A percentile compares a stretch with the other conserved stretches of the same genome.
Evolutionary conservation across 2,113 vertebrate species (phyloP).

Genomic region (Python bivittatus): DNA sequence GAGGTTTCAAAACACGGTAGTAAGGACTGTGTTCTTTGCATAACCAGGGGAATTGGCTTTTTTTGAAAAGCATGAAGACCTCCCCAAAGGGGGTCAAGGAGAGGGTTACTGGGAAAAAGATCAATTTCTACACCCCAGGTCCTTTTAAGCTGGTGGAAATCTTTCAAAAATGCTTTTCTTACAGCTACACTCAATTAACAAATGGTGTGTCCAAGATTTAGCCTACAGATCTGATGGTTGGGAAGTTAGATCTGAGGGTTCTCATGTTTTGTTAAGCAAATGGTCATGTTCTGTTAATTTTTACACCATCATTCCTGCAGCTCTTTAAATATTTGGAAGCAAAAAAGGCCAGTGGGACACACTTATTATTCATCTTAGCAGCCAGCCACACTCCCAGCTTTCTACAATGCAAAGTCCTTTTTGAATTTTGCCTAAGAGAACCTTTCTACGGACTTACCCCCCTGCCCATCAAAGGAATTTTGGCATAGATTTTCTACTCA

Average conservation of each 20-base stretch:
- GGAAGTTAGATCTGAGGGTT: conserved; percentile 46
- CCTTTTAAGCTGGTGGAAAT: background rate
- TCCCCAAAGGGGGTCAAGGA: background rate
- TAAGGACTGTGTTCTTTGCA: background rate
- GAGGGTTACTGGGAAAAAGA: background rate
- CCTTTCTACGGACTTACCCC: background rate
- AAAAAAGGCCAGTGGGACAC: conserved; percentile 9
- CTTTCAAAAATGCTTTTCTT: conserved; percentile 28
- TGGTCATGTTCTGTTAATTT: conserved; percentile 40
- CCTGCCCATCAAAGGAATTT: background rate
- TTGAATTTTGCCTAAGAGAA: background rate
- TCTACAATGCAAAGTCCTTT: background rate
- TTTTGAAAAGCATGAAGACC: background rate
- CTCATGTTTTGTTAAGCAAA: conserved; percentile 19
- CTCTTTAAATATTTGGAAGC: conserved; percentile 45
- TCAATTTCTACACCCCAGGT: background rate
- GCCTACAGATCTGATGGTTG: conserved; percentile 24
- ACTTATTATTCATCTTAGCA: background rate
- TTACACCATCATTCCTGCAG: conserved; percentile 32
- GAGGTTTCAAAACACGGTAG: background rate
- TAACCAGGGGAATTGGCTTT: background rate
- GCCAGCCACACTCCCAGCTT: background rate
- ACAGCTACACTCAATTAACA: conserved; percentile 38
- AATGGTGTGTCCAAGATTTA: conserved; percentile 38
- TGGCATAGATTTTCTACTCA: background rate